phyloP scores from a whole-genome alignment of 2,797 vertebrate genomes.

The Apogon hyalosoma region DNA sequence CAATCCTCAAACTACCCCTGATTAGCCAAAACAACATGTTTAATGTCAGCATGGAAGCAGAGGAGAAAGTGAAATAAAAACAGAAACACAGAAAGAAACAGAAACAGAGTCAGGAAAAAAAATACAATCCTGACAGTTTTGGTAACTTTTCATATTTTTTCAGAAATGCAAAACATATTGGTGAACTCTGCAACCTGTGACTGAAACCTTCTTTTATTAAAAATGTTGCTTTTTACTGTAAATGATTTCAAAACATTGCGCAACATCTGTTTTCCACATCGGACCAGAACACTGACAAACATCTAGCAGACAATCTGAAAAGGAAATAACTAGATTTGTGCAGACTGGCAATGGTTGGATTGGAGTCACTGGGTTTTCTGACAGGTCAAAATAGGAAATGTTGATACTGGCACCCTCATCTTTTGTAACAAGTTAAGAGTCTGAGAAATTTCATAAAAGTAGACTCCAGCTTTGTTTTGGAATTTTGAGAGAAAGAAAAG shows the following conservation, averaged over 20 bases:
- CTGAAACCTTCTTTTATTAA: slow-evolving; percentile 23
- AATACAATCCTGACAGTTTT: neutral
- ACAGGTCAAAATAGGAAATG: slow-evolving; percentile 27
- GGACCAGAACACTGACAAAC: neutral
- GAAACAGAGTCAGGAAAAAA: neutral
- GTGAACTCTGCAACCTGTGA: neutral
- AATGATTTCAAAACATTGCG: slow-evolving; percentile 36
- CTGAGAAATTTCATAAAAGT: slow-evolving; percentile 28
- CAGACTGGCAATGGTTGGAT: slow-evolving; percentile 32
- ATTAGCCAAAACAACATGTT: slow-evolving; percentile 28
- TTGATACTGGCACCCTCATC: slow-evolving; percentile 29
- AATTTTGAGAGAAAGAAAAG: slow-evolving; percentile 1
- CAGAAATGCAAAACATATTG: slow-evolving; percentile 37
- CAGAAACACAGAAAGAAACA: neutral
- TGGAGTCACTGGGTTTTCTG: slow-evolving; percentile 35
- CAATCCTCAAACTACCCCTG: slow-evolving; percentile 19
- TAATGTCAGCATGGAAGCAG: slow-evolving; percentile 7
- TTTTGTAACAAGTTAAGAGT: slow-evolving; percentile 31
- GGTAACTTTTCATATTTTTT: slow-evolving; percentile 20
- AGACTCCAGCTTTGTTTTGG: slow-evolving; percentile 25
- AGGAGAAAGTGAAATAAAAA: slow-evolving; percentile 4
- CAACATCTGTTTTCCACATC: slow-evolving; percentile 45
- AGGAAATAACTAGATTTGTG: slow-evolving; percentile 14
- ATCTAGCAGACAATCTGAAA: slow-evolving; percentile 28
- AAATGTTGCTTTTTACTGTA: slow-evolving; percentile 11